phyloP scores from a whole-genome alignment of 2,888 invertebrate genomes.

The Lordiphosa fenestrarum region DNA sequence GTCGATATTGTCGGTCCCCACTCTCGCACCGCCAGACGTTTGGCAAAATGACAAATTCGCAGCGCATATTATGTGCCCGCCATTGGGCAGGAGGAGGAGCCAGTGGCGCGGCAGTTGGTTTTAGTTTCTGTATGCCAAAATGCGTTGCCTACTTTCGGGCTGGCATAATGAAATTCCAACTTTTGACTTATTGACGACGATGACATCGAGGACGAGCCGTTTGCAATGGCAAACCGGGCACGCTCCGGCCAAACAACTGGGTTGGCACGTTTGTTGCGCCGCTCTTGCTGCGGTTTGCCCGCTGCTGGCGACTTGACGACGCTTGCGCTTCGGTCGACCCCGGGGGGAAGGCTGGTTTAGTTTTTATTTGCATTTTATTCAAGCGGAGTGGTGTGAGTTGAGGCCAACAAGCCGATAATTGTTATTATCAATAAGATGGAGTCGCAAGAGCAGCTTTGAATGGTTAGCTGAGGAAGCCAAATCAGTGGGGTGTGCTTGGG shows the following conservation, averaged over 20 bases:
- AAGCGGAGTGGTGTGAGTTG: no score
- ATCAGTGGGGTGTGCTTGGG: no score
- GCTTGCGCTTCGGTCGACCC: conserved; percentile 32
- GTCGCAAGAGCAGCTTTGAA: no score
- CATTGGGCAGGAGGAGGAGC: conserved; percentile 5
- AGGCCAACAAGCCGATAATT: no score
- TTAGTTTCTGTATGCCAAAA: conserved; percentile 72
- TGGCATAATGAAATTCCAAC: conserved; percentile 77
- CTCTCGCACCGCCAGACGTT: conserved; percentile 52
- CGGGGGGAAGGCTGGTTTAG: neutral
- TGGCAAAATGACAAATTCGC: conserved; percentile 78
- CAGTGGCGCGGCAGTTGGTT: conserved; percentile 54
- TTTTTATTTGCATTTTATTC: conserved; percentile 16
- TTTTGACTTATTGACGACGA: conserved; percentile 77
- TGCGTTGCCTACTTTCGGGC: conserved; percentile 73
- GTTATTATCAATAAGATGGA: no score
- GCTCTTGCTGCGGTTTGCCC: conserved; percentile 39
- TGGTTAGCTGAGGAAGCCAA: no score
- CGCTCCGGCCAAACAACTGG: neutral
- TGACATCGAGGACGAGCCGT: conserved; percentile 25
- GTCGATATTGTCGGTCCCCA: conserved; percentile 34
- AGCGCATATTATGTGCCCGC: conserved; percentile 48
- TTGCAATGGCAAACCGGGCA: conserved; percentile 10
- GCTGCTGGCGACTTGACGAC: conserved; percentile 49
- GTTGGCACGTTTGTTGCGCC: conserved; percentile 14